These are phyloP conservation scores for Phania funesta DNA, from an alignment of 2,888 invertebrate species.

Conservation along the genomic window DNA sequence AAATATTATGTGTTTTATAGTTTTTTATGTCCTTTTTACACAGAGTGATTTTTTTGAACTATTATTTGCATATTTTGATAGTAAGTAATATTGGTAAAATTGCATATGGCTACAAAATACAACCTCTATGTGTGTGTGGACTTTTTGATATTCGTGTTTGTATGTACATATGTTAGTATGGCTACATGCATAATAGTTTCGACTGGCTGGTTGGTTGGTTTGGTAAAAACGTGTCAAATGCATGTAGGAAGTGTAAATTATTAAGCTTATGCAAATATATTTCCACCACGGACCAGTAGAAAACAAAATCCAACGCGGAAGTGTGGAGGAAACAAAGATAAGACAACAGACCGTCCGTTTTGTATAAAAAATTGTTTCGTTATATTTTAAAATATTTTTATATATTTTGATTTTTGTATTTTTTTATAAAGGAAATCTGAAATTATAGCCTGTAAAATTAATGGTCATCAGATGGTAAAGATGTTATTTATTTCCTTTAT, in stretches of 20 bases:
- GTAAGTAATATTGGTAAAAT: slow-evolving; percentile 52
- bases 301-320: not conserved
- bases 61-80: slow-evolving; percentile 55
- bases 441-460: slow-evolving; percentile 6
- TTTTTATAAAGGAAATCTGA: slow-evolving; percentile 22
- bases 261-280: slow-evolving; percentile 59
- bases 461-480: slow-evolving; percentile 10
- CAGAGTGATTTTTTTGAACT: slow-evolving; percentile 13
- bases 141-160: not conserved
- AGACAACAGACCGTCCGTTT: slow-evolving; percentile 45
- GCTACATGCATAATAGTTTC: slow-evolving; percentile 17
- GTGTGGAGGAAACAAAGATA: slow-evolving; percentile 40
- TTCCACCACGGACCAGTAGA: not conserved
- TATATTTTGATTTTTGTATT: not conserved
- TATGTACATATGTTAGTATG: not conserved
- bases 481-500: too few species aligned
- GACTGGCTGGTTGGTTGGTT: slow-evolving; percentile 48
- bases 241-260: slow-evolving; percentile 64
- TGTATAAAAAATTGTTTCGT: slow-evolving; percentile 16
- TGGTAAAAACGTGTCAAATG: slow-evolving; percentile 65
- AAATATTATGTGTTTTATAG: slow-evolving; percentile 61
- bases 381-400: not conserved
- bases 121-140: not conserved
- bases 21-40: slow-evolving; percentile 44
- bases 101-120: slow-evolving; percentile 47